Evolutionary conservation across 1,140 invertebrate species (phyloP).

Genomic region (Sinonovacula constricta): DNA sequence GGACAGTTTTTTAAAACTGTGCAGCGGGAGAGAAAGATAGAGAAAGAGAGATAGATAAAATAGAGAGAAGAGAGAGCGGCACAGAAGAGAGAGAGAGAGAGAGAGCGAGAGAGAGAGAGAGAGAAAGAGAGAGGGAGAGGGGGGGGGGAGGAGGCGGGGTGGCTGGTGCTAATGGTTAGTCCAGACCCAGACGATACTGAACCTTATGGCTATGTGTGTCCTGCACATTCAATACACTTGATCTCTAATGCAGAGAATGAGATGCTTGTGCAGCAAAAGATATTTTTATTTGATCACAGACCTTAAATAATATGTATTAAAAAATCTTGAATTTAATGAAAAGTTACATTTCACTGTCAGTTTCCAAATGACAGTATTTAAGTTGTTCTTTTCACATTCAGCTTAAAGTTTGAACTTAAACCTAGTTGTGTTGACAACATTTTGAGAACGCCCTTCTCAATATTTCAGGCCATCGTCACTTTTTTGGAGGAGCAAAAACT

Average conservation of each 20-base stretch:
- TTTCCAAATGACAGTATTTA: too few species aligned
- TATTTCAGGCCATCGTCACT: slow-evolving; percentile 62
- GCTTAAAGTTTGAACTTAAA: too few species aligned
- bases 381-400: too few species aligned
- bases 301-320: not conserved
- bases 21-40: too few species aligned
- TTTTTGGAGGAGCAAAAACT: slow-evolving; percentile 62
- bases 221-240: not conserved
- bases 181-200: not conserved
- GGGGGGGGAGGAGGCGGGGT: slow-evolving; percentile 2
- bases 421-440: too few species aligned
- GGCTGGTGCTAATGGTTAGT: not conserved
- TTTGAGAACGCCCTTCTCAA: not conserved
- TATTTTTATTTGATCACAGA: not conserved
- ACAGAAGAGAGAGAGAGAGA: slow-evolving; percentile 19
- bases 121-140: slow-evolving; percentile 1
- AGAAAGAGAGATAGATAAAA: too few species aligned
- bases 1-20: too few species aligned
- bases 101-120: not conserved
- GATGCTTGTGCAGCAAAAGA: not conserved
- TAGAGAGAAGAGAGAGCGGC: too few species aligned
- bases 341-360: too few species aligned
- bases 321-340: too few species aligned
- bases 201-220: not conserved
- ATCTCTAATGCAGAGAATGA: not conserved